Base-by-base conservation (phyloP, 2,888 invertebrate genomes). In the Tenthredo livida region DNA sequence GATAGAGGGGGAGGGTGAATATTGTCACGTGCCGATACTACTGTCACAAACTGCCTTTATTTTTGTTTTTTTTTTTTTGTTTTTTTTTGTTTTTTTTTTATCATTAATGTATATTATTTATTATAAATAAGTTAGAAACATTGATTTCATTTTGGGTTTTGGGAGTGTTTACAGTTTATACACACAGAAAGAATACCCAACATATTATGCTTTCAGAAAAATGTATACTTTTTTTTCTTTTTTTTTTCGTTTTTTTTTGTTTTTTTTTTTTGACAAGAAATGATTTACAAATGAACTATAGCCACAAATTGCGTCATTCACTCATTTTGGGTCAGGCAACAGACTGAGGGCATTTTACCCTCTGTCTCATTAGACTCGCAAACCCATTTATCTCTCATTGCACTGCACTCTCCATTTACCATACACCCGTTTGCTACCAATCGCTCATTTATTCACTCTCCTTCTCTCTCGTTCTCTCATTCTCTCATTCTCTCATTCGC, bases 241-340 rank as follows among this genome's bases (percentile, higher is more conserved):
- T 47, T 85, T 86, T 82, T 89, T 88, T 47, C 84, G 84, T 82
- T 89, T 88, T 61, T 70, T 65, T 33, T 33, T 33, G 2, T 33
- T 33, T 37, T 85, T 86, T 82, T 86, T 88, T 87, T 87, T 93
- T 93, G 94, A 94, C 94, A 94, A 94, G 93, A 94, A 94, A 94
- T 94, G 94, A 94, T 94, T 94, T 94, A 94, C 94, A 94, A 94
- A 94, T 94, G 93, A 94, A 94, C 93, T 94, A 93, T 94, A 93
- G 93, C 93, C 93, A 93, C 93, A 90, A 90, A 91, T 90, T 90
- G 87, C 90, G 87, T 88, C 67, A 82, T 82, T 86, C 87, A 87
- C 84, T 84, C 82, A 43, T 25, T 84, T 54, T 72, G 82, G 82
- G 82, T 82, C 82, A 65, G 82, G 65, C 65, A 65, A 21, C 65